These are phyloP conservation scores for Therioaphis trifolii DNA, from an alignment of 2,888 invertebrate species.

Conservation along the genomic window DNA sequence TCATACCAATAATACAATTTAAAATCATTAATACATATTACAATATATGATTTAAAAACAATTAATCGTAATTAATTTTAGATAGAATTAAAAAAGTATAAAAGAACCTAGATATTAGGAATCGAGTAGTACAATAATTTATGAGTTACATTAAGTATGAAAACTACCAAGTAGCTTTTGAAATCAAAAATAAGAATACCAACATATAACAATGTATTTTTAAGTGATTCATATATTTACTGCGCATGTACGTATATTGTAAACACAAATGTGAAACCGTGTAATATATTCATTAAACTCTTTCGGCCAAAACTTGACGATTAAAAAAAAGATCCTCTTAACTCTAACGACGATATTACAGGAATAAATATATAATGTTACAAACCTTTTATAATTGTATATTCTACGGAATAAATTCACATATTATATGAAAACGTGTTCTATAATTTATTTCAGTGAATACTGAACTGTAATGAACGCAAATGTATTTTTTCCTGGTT, in stretches of 20 bases:
- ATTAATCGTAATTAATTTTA: no score
- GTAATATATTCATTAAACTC: slow-evolving; percentile 1
- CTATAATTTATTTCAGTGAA: background rate
- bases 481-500: background rate
- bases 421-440: background rate
- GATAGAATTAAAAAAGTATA: no score
- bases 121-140: no score
- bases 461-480: background rate
- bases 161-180: background rate
- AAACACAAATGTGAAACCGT: background rate
- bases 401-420: background rate
- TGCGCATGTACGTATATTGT: no score
- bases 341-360: slow-evolving; percentile 15
- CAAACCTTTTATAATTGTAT: slow-evolving; percentile 23
- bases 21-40: no score
- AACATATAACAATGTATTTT: background rate
- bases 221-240: background rate
- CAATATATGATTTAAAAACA: no score
- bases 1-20: no score
- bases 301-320: background rate
- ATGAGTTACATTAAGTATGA: no score
- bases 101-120: no score
- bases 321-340: background rate
- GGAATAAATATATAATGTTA: background rate
- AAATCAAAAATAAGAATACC: background rate